Evolutionary conservation across 2,797 vertebrate species (phyloP).

Genomic region (Ara ararauna): DNA sequence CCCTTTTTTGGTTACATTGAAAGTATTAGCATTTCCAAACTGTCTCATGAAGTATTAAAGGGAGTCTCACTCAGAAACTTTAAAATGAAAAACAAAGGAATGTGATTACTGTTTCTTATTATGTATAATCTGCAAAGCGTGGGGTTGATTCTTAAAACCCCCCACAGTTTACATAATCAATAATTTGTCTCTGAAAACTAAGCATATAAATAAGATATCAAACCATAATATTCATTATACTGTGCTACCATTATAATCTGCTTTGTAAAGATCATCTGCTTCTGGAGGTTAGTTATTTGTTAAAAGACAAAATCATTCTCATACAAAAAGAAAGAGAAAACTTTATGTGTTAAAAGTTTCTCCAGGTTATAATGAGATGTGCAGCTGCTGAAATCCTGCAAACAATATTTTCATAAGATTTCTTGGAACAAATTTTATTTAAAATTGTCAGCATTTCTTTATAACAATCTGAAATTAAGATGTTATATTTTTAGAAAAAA

Average conservation of each 20-base stretch:
- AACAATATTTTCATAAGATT: not conserved
- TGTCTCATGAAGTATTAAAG: not conserved
- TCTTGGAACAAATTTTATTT: not conserved
- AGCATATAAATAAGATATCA: not conserved
- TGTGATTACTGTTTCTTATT: not conserved
- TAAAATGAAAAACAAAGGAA: not conserved
- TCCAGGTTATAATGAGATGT: not conserved
- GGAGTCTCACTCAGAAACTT: not conserved
- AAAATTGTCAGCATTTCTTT: not conserved
- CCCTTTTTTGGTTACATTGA: not conserved
- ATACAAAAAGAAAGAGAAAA: not conserved
- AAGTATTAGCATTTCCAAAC: slow-evolving; percentile 19
- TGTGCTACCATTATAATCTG: not conserved
- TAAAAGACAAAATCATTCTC: not conserved
- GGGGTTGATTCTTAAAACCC: not conserved
- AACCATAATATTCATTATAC: not conserved
- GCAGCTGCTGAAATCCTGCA: not conserved
- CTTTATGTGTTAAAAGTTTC: not conserved
- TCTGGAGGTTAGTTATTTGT: not conserved
- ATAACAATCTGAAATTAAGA: not conserved
- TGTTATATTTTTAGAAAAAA: not conserved
- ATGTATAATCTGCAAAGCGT: not conserved
- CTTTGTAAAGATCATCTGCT: not conserved
- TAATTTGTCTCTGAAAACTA: not conserved
- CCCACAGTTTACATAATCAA: not conserved